These are phyloP conservation scores for Rhinichthys osculus DNA, from an alignment of 2,797 vertebrate species.

Conservation along the genomic window DNA sequence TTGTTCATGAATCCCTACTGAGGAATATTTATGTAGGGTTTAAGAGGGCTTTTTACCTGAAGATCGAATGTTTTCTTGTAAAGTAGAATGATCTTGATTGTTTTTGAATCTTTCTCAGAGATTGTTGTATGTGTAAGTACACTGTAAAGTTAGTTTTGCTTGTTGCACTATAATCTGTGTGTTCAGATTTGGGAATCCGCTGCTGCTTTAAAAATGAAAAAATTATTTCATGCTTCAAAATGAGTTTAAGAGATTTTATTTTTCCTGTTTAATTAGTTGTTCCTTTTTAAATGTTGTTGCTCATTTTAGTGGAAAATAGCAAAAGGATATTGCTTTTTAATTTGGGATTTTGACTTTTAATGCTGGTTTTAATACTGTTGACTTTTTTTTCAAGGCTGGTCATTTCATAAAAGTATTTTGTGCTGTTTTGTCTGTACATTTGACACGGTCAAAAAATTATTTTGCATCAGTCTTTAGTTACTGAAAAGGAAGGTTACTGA, in stretches of 20 bases:
- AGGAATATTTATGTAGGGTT: slow-evolving; percentile 7
- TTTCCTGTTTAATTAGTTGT: not conserved
- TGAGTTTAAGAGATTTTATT: not conserved
- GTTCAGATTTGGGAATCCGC: not conserved
- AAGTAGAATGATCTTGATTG: not conserved
- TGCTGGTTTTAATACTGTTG: not conserved
- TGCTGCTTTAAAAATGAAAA: not conserved
- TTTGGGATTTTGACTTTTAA: not conserved
- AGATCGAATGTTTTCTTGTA: not conserved
- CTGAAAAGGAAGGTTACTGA: not conserved
- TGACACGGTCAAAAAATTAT: not conserved
- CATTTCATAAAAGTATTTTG: not conserved
- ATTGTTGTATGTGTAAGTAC: not conserved
- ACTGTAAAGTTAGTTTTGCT: slow-evolving; percentile 1
- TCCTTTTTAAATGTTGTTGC: not conserved
- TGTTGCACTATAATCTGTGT: slow-evolving; percentile 3
- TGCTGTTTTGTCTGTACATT: not conserved
- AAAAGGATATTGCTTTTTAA: not conserved
- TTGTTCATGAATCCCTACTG: slow-evolving; percentile 17
- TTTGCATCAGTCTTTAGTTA: not conserved
- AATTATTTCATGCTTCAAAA: not conserved
- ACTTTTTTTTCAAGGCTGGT: not conserved
- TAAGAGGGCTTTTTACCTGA: slow-evolving; percentile 15
- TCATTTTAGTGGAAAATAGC: not conserved
- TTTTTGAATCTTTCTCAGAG: not conserved